Conservation (phyloP, 2,888 invertebrate genomes). For the Gibbula magus region DNA sequence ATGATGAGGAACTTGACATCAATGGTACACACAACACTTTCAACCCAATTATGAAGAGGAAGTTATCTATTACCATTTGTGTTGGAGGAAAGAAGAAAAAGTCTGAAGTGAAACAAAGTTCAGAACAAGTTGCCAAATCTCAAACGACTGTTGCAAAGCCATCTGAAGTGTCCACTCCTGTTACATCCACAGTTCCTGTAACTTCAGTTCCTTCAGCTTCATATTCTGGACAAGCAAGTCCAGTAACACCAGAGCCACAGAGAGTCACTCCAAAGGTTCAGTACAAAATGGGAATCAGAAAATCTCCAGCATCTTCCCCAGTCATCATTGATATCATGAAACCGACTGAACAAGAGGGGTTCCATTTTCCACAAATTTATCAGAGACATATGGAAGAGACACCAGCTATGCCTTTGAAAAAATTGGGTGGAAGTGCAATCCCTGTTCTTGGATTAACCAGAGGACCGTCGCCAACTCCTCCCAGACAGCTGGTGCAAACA, state of each 20-base stretch:
- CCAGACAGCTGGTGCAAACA: neutral
- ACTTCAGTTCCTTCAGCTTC: neutral
- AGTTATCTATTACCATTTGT: slow-evolving; percentile 9
- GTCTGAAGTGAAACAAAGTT: neutral
- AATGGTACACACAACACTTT: slow-evolving; percentile 23
- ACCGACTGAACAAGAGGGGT: no score
- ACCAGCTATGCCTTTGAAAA: neutral
- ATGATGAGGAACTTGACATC: slow-evolving; percentile 3
- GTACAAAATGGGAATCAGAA: neutral
- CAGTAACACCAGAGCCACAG: neutral
- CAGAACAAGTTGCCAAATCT: neutral
- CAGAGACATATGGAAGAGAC: no score
- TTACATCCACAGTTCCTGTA: neutral
- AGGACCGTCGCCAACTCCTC: neutral
- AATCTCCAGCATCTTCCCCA: neutral
- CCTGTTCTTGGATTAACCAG: slow-evolving; percentile 11
- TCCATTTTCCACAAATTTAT: no score
- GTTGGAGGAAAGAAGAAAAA: slow-evolving; percentile 17
- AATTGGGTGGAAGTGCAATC: slow-evolving; percentile 8
- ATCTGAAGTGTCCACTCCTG: neutral
- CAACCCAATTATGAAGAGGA: slow-evolving; percentile 5
- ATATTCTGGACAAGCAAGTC: neutral
- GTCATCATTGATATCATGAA: neutral
- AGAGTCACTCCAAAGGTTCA: slow-evolving; percentile 6
- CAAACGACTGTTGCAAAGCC: neutral